Conservation (phyloP, 2,888 invertebrate genomes). For the Hofmannophila pseudospretella region DNA sequence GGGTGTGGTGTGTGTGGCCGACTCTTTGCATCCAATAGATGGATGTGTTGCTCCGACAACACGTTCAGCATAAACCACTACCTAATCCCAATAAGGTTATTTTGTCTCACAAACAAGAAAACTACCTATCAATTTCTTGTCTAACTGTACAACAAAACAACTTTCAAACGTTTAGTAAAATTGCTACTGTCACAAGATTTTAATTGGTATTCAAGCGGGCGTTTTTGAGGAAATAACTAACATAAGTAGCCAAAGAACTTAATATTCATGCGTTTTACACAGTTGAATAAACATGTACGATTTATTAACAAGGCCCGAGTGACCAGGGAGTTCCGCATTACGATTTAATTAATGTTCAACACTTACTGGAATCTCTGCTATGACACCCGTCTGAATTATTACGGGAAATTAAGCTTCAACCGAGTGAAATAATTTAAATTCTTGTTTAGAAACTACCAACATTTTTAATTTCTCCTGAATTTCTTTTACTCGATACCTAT, state of each 20-base stretch:
- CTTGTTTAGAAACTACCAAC: slow-evolving; percentile 15
- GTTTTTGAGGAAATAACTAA: slow-evolving; percentile 25
- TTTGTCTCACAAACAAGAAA: background rate
- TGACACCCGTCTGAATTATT: slow-evolving; percentile 16
- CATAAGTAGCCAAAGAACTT: slow-evolving; percentile 17
- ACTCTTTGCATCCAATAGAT: slow-evolving; percentile 47
- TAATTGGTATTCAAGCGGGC: slow-evolving; percentile 28
- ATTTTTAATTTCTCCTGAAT: slow-evolving; percentile 12
- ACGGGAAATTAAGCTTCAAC: slow-evolving; percentile 11
- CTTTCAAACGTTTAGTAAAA: slow-evolving; percentile 32
- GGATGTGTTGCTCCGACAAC: slow-evolving; percentile 11
- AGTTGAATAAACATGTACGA: slow-evolving; percentile 25
- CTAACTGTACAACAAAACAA: slow-evolving; percentile 23
- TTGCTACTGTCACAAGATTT: slow-evolving; percentile 22
- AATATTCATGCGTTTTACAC: slow-evolving; percentile 24
- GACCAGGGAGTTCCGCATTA: slow-evolving; percentile 25
- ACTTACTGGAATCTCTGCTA: slow-evolving; percentile 21
- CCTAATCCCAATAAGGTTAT: slow-evolving; percentile 1
- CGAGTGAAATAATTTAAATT: slow-evolving; percentile 13
- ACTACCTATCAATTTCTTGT: background rate
- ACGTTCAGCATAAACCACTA: slow-evolving; percentile 1
- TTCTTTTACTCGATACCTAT: slow-evolving; percentile 7
- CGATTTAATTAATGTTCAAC: slow-evolving; percentile 24
- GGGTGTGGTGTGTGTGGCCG: slow-evolving; percentile 36
- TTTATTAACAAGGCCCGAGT: slow-evolving; percentile 18